Conservation (phyloP, 2,797 vertebrate species). For the Gouania willdenowi region DNA sequence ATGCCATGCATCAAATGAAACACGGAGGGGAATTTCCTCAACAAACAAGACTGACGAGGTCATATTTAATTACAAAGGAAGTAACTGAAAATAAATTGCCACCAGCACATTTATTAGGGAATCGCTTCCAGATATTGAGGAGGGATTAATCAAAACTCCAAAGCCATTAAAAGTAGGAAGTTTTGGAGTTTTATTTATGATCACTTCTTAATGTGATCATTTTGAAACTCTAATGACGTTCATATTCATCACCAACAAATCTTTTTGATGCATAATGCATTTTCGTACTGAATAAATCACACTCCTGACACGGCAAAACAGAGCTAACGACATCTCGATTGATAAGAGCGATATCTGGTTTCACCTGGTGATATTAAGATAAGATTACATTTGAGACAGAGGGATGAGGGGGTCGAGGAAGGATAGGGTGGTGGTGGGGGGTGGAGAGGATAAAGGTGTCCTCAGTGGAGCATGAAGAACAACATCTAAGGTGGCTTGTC, state of each 20-base stretch:
- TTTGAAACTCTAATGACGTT: slow-evolving; percentile 51
- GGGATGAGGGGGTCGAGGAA: slow-evolving; percentile 38
- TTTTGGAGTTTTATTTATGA: slow-evolving; percentile 59
- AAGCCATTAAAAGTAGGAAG: slow-evolving; percentile 69
- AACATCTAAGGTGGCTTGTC: slow-evolving; percentile 58
- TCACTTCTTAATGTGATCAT: slow-evolving; percentile 56
- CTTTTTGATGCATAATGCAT: slow-evolving; percentile 43
- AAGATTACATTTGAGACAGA: slow-evolving; percentile 73
- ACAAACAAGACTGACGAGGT: slow-evolving; percentile 41
- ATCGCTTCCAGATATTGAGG: slow-evolving; percentile 51
- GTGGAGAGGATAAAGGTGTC: slow-evolving; percentile 34
- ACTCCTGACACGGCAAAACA: slow-evolving; percentile 58
- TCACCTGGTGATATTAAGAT: slow-evolving; percentile 77
- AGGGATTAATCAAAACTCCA: slow-evolving; percentile 63
- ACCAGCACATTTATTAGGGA: slow-evolving; percentile 61
- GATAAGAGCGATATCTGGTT: slow-evolving; percentile 67
- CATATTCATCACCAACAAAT: slow-evolving; percentile 46
- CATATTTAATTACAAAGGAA: slow-evolving; percentile 58
- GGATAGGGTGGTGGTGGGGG: slow-evolving; percentile 7
- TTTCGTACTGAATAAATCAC: slow-evolving; percentile 56
- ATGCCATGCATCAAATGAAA: slow-evolving; percentile 41
- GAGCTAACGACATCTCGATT: slow-evolving; percentile 54
- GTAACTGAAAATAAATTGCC: slow-evolving; percentile 68
- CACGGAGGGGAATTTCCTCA: slow-evolving; percentile 35
- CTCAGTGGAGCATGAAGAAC: slow-evolving; percentile 64